These are phyloP conservation scores for Drosophila lutescens DNA, from an alignment of 2,888 invertebrate genomes.

Conservation along the genomic window DNA sequence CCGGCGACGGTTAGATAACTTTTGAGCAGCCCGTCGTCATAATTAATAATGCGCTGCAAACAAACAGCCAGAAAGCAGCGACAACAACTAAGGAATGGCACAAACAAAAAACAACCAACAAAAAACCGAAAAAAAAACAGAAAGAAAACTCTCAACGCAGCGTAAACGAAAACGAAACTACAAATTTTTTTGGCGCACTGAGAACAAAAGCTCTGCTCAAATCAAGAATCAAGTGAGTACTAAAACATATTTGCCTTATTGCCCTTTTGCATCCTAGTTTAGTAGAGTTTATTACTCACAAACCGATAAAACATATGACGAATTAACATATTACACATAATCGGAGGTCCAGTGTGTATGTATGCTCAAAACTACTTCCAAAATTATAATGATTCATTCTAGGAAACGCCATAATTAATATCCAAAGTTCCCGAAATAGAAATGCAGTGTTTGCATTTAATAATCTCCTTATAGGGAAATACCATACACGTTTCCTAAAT, in stretches of 20 bases:
- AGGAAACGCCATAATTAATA: not conserved
- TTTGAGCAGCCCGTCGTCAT: slow-evolving; percentile 67
- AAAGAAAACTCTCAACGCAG: slow-evolving; percentile 53
- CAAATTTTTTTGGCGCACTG: slow-evolving; percentile 20
- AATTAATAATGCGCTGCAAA: slow-evolving; percentile 73
- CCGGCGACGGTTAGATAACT: slow-evolving; percentile 72
- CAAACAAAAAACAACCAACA: slow-evolving; percentile 14
- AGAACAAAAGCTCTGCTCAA: slow-evolving; percentile 1
- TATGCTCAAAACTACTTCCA: not conserved
- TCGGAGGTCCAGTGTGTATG: not conserved
- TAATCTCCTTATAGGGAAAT: too few species aligned
- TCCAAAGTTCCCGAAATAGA: not conserved
- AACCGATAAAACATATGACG: not conserved
- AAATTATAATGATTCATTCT: not conserved
- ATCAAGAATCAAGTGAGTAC: not conserved
- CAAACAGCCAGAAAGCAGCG: slow-evolving; percentile 33
- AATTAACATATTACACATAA: slow-evolving; percentile 1
- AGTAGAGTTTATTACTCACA: not conserved
- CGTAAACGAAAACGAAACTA: slow-evolving; percentile 63
- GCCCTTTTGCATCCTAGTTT: not conserved
- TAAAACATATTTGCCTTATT: not conserved
- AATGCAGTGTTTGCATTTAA: too few species aligned
- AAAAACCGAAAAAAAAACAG: slow-evolving; percentile 18
- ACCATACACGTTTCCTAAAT: too few species aligned
- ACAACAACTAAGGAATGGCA: slow-evolving; percentile 37